phyloP scores from a whole-genome alignment of 2,113 vertebrate species.

The Physeter macrocephalus region DNA sequence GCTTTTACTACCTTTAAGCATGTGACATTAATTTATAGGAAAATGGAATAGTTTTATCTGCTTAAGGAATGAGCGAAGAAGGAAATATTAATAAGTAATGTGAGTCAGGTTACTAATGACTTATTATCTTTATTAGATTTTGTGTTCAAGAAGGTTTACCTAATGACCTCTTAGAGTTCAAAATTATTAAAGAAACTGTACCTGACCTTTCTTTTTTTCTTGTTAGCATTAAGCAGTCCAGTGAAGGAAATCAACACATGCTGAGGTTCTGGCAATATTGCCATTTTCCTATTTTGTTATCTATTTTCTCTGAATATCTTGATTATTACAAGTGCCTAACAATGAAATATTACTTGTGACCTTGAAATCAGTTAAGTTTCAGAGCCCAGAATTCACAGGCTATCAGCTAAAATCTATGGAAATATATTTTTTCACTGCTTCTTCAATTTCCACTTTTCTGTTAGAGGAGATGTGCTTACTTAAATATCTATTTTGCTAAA shows the following conservation, averaged over 20 bases:
- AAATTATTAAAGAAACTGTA: neutral
- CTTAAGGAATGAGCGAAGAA: neutral
- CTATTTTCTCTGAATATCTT: neutral
- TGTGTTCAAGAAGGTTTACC: neutral
- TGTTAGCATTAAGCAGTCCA: neutral
- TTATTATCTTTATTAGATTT: conserved; percentile 20
- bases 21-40: neutral
- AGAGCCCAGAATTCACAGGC: neutral
- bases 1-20: neutral
- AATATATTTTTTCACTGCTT: neutral
- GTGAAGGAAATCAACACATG: neutral
- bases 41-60: neutral
- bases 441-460: neutral
- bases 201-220: neutral
- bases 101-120: neutral
- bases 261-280: neutral
- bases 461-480: neutral
- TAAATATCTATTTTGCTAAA: neutral
- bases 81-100: neutral
- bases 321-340: neutral
- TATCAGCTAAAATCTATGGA: neutral
- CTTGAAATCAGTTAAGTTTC: neutral
- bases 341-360: neutral
- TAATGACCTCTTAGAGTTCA: neutral
- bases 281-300: neutral